A percentile compares a stretch with the other conserved stretches of the same genome.
Conservation (phyloP, 2,797 vertebrate species). For the Capromys pilorides region DNA sequence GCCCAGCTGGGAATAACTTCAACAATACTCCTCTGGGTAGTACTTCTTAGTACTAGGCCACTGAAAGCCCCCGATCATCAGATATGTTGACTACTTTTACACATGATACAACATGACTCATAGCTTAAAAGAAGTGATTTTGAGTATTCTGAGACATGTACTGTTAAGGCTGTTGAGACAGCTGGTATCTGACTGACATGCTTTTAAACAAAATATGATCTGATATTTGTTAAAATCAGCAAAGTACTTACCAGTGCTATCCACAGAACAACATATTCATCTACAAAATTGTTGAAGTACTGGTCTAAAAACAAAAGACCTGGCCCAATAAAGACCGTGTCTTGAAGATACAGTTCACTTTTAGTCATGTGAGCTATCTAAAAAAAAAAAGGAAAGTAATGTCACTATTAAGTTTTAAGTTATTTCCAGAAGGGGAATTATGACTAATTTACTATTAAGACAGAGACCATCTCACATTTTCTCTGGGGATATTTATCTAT, state of each 20-base stretch:
- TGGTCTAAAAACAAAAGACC: slow-evolving; percentile 98
- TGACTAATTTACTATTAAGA: slow-evolving; percentile 60
- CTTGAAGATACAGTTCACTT: slow-evolving; percentile 95
- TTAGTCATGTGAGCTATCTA: slow-evolving; percentile 98
- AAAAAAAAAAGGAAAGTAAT: slow-evolving; percentile 68
- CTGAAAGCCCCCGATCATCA: not conserved
- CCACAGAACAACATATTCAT: slow-evolving; percentile 96
- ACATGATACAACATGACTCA: slow-evolving; percentile 8
- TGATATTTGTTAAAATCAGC: slow-evolving; percentile 26
- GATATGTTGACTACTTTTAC: not conserved
- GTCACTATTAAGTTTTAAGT: slow-evolving; percentile 68
- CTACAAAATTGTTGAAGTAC: slow-evolving; percentile 96
- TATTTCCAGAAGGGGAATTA: slow-evolving; percentile 56
- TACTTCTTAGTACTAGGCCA: slow-evolving; percentile 5
- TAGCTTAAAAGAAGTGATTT: slow-evolving; percentile 52
- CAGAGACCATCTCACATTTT: slow-evolving; percentile 20
- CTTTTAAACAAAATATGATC: slow-evolving; percentile 39
- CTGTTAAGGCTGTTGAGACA: slow-evolving; percentile 18
- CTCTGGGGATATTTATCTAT: slow-evolving; percentile 33
- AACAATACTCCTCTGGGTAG: not conserved
- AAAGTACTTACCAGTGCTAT: slow-evolving; percentile 92
- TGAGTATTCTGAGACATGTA: slow-evolving; percentile 56
- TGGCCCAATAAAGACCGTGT: slow-evolving; percentile 95
- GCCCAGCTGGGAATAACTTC: not conserved
- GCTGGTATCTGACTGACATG: slow-evolving; percentile 55